A percentile compares a stretch with the other conserved stretches of the same genome.
phyloP scores from a whole-genome alignment of 2,113 vertebrate species.

The Ranitomeya variabilis region DNA sequence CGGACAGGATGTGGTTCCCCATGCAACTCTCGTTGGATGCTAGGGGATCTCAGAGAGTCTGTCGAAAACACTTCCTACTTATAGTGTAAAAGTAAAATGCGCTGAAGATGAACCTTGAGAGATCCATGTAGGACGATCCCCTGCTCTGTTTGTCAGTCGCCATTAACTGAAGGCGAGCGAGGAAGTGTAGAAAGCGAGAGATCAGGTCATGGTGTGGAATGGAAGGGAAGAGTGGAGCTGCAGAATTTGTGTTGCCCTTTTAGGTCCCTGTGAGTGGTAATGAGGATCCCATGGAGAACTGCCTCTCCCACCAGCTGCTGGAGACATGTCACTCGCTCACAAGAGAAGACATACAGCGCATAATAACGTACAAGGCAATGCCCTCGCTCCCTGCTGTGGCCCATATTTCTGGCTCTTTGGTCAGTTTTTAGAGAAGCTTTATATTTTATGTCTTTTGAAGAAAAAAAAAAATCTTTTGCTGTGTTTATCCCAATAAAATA shows the following conservation, averaged over 20 bases:
- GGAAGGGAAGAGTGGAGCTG: conserved; percentile 26
- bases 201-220: not conserved
- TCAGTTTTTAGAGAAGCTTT: conserved; percentile 65
- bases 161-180: not conserved
- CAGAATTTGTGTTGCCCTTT: conserved; percentile 38
- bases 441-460: conserved; percentile 29
- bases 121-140: not conserved
- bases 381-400: conserved; percentile 66
- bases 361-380: conserved; percentile 52
- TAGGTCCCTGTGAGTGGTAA: conserved; percentile 8
- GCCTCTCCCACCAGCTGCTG: conserved; percentile 35
- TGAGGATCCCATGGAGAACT: conserved; percentile 11
- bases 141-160: conserved; percentile 5
- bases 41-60: conserved; percentile 37
- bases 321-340: conserved; percentile 28
- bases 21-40: conserved; percentile 38
- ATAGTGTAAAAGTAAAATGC: conserved; percentile 15
- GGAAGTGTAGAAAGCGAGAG: not conserved
- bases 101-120: not conserved
- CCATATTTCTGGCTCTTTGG: conserved; percentile 76
- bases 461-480: conserved; percentile 67
- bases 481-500: conserved; percentile 68
- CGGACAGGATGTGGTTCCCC: conserved; percentile 40
- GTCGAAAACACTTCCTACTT: conserved; percentile 33
- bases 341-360: conserved; percentile 52